A percentile compares a stretch with the other conserved stretches of the same genome.
phyloP scores from a whole-genome alignment of 2,888 invertebrate genomes.

The Luffia ferchaultella region DNA sequence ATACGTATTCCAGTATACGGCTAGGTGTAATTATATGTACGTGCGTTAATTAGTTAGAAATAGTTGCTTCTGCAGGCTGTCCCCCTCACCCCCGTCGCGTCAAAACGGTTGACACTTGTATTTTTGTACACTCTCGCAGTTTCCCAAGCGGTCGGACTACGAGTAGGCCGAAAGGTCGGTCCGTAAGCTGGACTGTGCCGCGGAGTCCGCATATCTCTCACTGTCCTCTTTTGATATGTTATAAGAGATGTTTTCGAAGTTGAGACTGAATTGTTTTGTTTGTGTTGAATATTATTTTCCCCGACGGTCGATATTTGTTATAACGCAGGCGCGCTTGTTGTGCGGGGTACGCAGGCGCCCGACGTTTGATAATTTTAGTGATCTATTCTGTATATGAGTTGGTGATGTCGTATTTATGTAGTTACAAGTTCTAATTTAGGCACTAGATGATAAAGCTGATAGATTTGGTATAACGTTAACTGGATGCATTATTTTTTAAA shows the following conservation, averaged over 20 bases:
- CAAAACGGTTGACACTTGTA: conserved; percentile 22
- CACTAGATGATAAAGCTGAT: neutral
- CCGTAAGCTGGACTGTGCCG: no score
- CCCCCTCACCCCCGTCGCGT: conserved; percentile 19
- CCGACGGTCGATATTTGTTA: conserved; percentile 5
- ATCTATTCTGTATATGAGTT: neutral
- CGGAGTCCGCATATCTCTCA: neutral
- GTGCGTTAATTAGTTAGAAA: conserved; percentile 46
- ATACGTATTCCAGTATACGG: conserved; percentile 62
- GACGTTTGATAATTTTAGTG: neutral
- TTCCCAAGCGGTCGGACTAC: neutral
- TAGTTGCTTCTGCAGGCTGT: conserved; percentile 44
- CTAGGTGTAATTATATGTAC: conserved; percentile 28
- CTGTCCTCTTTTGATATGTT: conserved; percentile 13
- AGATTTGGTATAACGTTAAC: neutral
- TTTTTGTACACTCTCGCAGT: conserved; percentile 38
- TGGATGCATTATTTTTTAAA: conserved; percentile 36
- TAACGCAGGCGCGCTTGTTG: neutral
- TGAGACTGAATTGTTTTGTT: conserved; percentile 67
- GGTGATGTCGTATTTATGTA: neutral
- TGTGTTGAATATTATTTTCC: conserved; percentile 58
- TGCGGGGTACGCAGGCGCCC: neutral
- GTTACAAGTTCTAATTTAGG: conserved; percentile 1
- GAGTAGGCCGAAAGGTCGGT: no score
- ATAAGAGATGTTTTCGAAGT: conserved; percentile 46